Evolutionary conservation across 2,113 vertebrate species (phyloP).

Genomic region (Callopanchax toddi): DNA sequence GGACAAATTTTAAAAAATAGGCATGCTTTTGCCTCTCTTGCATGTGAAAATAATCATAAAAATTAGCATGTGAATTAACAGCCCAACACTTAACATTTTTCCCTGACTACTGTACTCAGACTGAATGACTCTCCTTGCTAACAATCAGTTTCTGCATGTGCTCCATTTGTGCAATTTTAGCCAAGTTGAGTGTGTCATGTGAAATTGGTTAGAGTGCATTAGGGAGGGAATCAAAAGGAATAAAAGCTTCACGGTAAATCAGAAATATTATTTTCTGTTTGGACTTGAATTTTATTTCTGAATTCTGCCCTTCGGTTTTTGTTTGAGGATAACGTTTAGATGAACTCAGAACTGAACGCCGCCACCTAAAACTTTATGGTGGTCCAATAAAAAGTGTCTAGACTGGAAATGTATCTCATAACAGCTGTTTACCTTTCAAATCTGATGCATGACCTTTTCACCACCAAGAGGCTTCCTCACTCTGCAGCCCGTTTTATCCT

Average conservation of each 20-base stretch:
- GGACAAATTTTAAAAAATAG: not conserved
- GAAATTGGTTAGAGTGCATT: not conserved
- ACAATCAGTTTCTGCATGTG: not conserved
- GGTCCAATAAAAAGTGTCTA: conserved; percentile 20
- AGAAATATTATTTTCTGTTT: not conserved
- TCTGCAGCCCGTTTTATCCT: not conserved
- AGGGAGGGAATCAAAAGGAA: not conserved
- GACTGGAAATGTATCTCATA: conserved; percentile 19
- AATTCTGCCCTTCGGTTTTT: too few relatives aligned
- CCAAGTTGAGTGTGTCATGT: not conserved
- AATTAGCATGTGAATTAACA: conserved; percentile 7
- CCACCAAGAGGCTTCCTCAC: conserved; percentile 1
- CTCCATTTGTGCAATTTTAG: not conserved
- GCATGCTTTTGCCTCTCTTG: too few relatives aligned
- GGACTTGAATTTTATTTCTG: not conserved
- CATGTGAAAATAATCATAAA: conserved; percentile 42
- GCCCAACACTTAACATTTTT: conserved; percentile 22
- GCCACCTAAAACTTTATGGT: not conserved
- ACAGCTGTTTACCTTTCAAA: conserved; percentile 47
- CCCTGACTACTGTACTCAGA: conserved; percentile 7
- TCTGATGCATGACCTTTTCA: conserved; percentile 52
- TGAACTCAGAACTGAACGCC: not conserved
- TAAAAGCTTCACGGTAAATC: conserved; percentile 1
- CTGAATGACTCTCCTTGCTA: conserved; percentile 21
- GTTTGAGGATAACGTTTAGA: too few relatives aligned